Evolutionary conservation across 2,113 vertebrate genomes (phyloP), one percentile per base, ranked within the genome.

Genomic region (Dasyornis broadbenti): DNA sequence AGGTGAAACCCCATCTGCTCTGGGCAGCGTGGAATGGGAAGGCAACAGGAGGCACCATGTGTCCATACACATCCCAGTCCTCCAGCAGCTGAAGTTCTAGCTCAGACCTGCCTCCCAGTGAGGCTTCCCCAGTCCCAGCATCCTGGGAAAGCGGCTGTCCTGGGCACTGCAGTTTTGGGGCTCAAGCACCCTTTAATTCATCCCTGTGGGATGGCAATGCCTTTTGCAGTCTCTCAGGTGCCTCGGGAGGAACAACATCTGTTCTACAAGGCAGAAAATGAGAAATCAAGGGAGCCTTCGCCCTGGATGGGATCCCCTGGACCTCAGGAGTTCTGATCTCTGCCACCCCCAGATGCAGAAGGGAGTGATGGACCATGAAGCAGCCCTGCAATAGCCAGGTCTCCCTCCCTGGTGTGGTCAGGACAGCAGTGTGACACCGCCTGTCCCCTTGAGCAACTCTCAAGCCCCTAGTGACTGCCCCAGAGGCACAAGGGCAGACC

Each of bases 71-170:
- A 6, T 6, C 17, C 40, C 59, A 44, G 15, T 10, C 47, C 68
- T 53, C 15, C 44, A n/a, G 15, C n/a, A 82, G 65, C 33, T 15
- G 65, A 11, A 22, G 44, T 18, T 59, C 33, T 3, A 42, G 60
- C 50, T 69, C 54, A 50, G 54, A 6, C 8, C 45, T 47, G 18
- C n/a, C 1, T 2, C 19, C 30, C 42, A 9, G 2, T 1, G 5
- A 39, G 49, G 33, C 20, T 37, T 27, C 64, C 60, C 78, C 44
- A 59, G 53, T 14, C 23, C 13, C 39, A 39, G 2, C 1, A 0
- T 1, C 24, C 50, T 26, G 37, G 35, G 18, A 47, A 69, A 19
- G 44, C 14, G 2, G 20, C 15, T 73, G 65, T 49, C 18, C 75
- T 8, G 33, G 26, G 65, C 1, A 3, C 49, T 22, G 53, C 39